Conservation (phyloP, 2,797 vertebrate species). For the Morus bassanus region DNA sequence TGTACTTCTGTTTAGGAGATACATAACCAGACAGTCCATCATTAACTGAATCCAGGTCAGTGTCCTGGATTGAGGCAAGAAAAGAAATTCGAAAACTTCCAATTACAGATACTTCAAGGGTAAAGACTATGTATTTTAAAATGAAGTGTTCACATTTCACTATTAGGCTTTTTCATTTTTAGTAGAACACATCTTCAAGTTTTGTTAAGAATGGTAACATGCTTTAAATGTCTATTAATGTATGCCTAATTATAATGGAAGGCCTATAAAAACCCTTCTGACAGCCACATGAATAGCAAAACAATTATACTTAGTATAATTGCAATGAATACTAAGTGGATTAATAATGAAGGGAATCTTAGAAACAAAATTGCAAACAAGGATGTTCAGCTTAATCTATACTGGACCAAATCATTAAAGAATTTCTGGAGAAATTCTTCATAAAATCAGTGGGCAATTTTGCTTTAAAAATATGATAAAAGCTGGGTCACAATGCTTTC, state of each 20-base stretch:
- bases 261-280: constrained; percentile 63
- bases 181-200: constrained; percentile 52
- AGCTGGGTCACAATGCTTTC: neutral
- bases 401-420: neutral
- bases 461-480: neutral
- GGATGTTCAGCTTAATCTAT: neutral
- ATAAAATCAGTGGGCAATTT: neutral
- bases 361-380: constrained; percentile 49
- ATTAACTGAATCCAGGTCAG: constrained; percentile 29
- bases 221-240: constrained; percentile 69
- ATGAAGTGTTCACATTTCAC: constrained; percentile 42
- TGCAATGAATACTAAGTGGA: constrained; percentile 47
- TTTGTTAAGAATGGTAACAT: constrained; percentile 66
- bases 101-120: constrained; percentile 41
- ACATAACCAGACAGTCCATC: neutral
- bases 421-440: neutral
- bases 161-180: constrained; percentile 58
- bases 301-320: constrained; percentile 67
- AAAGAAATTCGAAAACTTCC: neutral
- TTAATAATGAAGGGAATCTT: constrained; percentile 48
- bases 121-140: constrained; percentile 63
- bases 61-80: constrained; percentile 36
- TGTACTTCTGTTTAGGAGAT: neutral
- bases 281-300: constrained; percentile 68
- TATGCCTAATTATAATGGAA: constrained; percentile 70